Evolutionary conservation across 2,113 vertebrate genomes (phyloP).

Genomic region (Cynocephalus volans): DNA sequence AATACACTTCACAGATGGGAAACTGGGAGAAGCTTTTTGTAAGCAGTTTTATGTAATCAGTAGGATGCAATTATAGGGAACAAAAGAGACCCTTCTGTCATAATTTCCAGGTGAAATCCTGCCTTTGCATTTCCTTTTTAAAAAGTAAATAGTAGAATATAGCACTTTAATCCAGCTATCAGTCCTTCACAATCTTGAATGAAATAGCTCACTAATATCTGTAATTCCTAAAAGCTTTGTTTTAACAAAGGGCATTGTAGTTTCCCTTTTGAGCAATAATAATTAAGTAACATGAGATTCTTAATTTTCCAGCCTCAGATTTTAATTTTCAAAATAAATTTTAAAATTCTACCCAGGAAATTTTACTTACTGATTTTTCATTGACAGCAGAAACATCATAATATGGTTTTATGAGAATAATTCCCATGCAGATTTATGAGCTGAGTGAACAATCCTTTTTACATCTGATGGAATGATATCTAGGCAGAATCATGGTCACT

Average conservation of each 20-base stretch:
- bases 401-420: background rate
- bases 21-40: background rate
- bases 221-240: background rate
- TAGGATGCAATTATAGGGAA: background rate
- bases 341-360: background rate
- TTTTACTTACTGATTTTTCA: background rate
- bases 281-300: background rate
- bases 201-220: background rate
- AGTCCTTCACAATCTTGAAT: background rate
- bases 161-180: background rate
- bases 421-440: background rate
- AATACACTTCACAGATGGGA: background rate
- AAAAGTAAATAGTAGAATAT: background rate
- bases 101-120: background rate
- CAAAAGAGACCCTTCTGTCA: background rate
- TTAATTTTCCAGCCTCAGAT: background rate
- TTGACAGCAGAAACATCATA: background rate
- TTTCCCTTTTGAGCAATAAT: background rate
- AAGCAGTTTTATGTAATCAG: background rate
- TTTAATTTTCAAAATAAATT: constrained; percentile 18
- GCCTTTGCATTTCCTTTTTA: background rate
- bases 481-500: background rate
- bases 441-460: background rate
- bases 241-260: background rate
- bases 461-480: background rate